These are phyloP conservation scores for Galerucella pusilla DNA, from an alignment of 2,888 invertebrate species.

Conservation along the genomic window DNA sequence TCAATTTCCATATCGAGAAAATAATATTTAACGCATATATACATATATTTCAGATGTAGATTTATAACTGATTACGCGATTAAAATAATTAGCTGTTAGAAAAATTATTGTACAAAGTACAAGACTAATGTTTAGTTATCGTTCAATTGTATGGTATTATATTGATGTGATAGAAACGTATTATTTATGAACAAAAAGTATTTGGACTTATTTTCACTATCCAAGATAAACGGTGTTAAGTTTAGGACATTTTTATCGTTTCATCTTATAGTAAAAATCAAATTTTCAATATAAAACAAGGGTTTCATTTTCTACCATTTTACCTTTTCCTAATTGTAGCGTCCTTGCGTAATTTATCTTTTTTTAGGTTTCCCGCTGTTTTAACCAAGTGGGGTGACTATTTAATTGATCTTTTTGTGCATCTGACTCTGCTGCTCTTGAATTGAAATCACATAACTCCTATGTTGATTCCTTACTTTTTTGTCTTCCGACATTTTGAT, in stretches of 20 bases:
- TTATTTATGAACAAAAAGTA: conserved; percentile 4
- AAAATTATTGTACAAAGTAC: conserved; percentile 13
- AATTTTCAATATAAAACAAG: conserved; percentile 16
- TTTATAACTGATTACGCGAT: conserved; percentile 14
- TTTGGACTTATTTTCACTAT: conserved; percentile 12
- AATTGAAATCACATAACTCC: too few relatives aligned
- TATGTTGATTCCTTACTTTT: too few relatives aligned
- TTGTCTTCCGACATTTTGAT: too few relatives aligned
- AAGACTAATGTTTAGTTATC: conserved; percentile 11
- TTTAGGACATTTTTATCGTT: conserved; percentile 19
- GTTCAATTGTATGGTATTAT: conserved; percentile 13
- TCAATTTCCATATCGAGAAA: conserved; percentile 10
- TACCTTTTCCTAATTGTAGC: background rate
- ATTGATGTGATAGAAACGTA: conserved; percentile 24
- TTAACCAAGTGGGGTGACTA: too few relatives aligned
- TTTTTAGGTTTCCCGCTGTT: too few relatives aligned
- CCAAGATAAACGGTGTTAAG: conserved; percentile 12
- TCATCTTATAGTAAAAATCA: conserved; percentile 7
- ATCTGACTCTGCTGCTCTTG: too few relatives aligned
- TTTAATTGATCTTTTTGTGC: too few relatives aligned
- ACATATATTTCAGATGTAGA: conserved; percentile 10
- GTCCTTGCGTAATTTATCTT: background rate
- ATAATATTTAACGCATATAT: background rate
- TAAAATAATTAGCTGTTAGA: conserved; percentile 1
- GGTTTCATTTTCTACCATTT: background rate